Percentiles rank a stretch among this genome's conserved stretches.
phyloP scores from a whole-genome alignment of 2,888 invertebrate genomes.

The Temnothorax unifasciatus region DNA sequence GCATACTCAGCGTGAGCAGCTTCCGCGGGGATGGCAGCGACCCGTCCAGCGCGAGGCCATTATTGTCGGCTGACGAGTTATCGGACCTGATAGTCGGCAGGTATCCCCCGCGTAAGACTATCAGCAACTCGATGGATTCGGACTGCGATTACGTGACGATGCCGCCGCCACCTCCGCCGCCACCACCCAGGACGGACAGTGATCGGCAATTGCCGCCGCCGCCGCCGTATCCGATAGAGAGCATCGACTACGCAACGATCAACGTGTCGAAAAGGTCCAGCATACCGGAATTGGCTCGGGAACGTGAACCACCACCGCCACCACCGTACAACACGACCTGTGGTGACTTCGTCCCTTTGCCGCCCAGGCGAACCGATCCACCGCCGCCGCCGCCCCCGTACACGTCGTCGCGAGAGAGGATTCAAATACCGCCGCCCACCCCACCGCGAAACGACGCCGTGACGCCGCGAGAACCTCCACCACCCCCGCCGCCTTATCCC shows the following conservation, averaged over 20 bases:
- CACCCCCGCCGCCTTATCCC: constrained; percentile 89
- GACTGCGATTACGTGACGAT: constrained; percentile 96
- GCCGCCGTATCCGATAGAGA: constrained; percentile 85
- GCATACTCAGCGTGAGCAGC: constrained; percentile 93
- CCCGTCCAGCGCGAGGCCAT: constrained; percentile 92
- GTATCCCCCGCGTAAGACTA: constrained; percentile 92
- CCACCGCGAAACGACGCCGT: constrained; percentile 86
- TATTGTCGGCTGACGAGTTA: constrained; percentile 93
- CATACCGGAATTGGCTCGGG: constrained; percentile 75
- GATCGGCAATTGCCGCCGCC: constrained; percentile 86
- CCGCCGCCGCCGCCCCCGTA: constrained; percentile 89
- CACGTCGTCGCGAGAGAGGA: constrained; percentile 85
- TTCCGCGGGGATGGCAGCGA: constrained; percentile 96
- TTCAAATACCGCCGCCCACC: constrained; percentile 85
- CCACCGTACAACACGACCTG: constrained; percentile 89
- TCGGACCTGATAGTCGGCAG: constrained; percentile 94
- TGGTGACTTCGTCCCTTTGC: constrained; percentile 88
- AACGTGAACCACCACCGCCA: constrained; percentile 87
- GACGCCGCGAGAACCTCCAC: constrained; percentile 88
- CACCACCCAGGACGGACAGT: constrained; percentile 88
- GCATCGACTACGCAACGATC: constrained; percentile 78
- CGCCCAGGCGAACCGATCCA: constrained; percentile 88
- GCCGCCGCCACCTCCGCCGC: constrained; percentile 86
- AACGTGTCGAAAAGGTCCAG: constrained; percentile 73
- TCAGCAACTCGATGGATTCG: constrained; percentile 94